These are phyloP conservation scores for Auanema sp. DNA, from an alignment of 2,888 invertebrate species.

Conservation along the genomic window DNA sequence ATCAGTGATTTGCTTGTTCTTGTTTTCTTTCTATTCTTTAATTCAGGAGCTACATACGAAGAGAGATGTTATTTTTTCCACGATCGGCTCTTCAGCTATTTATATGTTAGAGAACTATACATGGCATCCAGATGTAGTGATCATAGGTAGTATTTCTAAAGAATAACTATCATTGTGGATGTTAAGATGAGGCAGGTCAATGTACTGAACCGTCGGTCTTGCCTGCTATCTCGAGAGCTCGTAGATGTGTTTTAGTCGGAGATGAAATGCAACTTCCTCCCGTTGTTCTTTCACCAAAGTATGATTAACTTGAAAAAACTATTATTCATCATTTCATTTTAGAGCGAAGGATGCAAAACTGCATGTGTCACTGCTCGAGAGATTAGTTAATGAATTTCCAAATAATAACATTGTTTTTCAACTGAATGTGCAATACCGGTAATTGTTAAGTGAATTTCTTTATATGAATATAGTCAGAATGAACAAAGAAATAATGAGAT, in stretches of 20 bases:
- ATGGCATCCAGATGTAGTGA: constrained; percentile 35
- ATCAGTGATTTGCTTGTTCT: background rate
- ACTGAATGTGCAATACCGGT: constrained; percentile 49
- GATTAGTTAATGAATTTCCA: constrained; percentile 33
- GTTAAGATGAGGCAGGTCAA: constrained; percentile 40
- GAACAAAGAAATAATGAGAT: constrained; percentile 53
- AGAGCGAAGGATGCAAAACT: constrained; percentile 22
- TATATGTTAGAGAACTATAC: constrained; percentile 18
- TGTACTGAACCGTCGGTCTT: constrained; percentile 41
- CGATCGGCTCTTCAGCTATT: constrained; percentile 24
- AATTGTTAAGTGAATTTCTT: background rate
- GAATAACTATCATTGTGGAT: background rate
- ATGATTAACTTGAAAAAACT: background rate
- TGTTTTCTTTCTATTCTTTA: background rate
- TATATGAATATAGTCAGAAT: constrained; percentile 29
- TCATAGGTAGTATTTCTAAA: constrained; percentile 27
- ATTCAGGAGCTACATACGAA: constrained; percentile 9
- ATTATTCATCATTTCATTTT: no score
- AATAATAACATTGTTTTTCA: constrained; percentile 34
- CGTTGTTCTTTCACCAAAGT: constrained; percentile 25
- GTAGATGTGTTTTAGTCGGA: constrained; percentile 52
- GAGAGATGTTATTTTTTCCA: constrained; percentile 27
- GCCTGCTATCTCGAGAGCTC: constrained; percentile 37
- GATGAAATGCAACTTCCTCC: constrained; percentile 55
- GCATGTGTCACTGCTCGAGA: constrained; percentile 35